Conservation (phyloP, 2,888 invertebrate genomes). For the Cepaea hortensis region DNA sequence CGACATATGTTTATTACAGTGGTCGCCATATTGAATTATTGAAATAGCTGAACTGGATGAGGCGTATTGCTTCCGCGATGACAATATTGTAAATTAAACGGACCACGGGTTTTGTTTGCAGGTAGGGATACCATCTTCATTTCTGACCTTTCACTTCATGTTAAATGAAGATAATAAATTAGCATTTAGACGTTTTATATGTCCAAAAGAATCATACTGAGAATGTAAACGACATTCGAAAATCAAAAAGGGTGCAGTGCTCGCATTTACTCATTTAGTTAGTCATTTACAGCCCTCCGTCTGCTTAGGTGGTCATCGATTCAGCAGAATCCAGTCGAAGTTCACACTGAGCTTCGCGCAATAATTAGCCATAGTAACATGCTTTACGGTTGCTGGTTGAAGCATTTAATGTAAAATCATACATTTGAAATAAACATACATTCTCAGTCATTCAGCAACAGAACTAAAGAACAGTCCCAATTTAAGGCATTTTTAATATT, state of each 20-base stretch:
- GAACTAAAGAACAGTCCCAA: too few relatives aligned
- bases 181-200: background rate
- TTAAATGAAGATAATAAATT: background rate
- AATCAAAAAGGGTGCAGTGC: too few relatives aligned
- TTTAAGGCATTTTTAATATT: too few relatives aligned
- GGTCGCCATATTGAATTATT: conserved; percentile 20
- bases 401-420: too few relatives aligned
- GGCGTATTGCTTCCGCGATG: background rate
- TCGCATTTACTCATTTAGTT: too few relatives aligned
- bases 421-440: too few relatives aligned
- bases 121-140: background rate
- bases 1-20: conserved; percentile 1
- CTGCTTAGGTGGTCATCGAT: background rate
- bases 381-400: too few relatives aligned
- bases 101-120: too few relatives aligned
- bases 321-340: background rate
- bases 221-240: background rate
- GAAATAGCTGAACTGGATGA: background rate
- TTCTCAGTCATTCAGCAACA: too few relatives aligned
- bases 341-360: background rate
- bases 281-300: background rate
- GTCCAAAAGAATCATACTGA: background rate
- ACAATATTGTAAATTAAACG: too few relatives aligned
- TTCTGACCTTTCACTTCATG: background rate
- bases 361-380: too few relatives aligned